Conservation (phyloP, 1,140 invertebrate genomes). For the Diorhabda sublineata region DNA sequence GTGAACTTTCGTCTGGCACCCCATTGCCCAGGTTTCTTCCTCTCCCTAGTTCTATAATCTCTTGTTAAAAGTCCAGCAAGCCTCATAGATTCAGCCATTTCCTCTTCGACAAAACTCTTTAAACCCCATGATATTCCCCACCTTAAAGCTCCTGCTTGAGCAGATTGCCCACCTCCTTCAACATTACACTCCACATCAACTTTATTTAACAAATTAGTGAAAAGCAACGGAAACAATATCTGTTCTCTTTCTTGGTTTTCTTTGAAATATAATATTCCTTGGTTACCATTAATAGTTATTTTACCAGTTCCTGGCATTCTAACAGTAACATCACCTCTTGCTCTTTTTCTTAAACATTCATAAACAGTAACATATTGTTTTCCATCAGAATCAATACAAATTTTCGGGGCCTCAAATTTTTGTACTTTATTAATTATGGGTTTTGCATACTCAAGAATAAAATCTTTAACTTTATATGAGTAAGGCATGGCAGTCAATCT, state of each 20-base stretch:
- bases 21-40: conserved; percentile 91
- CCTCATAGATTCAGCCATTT: conserved; percentile 80
- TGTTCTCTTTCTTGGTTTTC: conserved; percentile 68
- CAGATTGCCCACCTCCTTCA: conserved; percentile 63
- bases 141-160: conserved; percentile 80
- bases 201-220: conserved; percentile 67
- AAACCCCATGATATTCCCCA: conserved; percentile 78
- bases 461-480: conserved; percentile 61
- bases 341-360: conserved; percentile 67
- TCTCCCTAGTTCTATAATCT: conserved; percentile 76
- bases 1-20: conserved; percentile 89
- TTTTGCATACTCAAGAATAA: conserved; percentile 67
- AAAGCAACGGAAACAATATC: conserved; percentile 81
- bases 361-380: conserved; percentile 63
- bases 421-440: conserved; percentile 53
- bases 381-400: conserved; percentile 64
- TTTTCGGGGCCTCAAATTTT: conserved; percentile 55
- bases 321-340: conserved; percentile 64
- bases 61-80: conserved; percentile 84
- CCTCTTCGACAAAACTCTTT: conserved; percentile 73
- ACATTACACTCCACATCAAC: conserved; percentile 82
- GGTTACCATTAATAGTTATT: conserved; percentile 71
- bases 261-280: conserved; percentile 72
- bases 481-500: conserved; percentile 69
- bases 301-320: conserved; percentile 74